phyloP scores from a whole-genome alignment of 1,140 invertebrate genomes.

The Calliphora vicina region DNA sequence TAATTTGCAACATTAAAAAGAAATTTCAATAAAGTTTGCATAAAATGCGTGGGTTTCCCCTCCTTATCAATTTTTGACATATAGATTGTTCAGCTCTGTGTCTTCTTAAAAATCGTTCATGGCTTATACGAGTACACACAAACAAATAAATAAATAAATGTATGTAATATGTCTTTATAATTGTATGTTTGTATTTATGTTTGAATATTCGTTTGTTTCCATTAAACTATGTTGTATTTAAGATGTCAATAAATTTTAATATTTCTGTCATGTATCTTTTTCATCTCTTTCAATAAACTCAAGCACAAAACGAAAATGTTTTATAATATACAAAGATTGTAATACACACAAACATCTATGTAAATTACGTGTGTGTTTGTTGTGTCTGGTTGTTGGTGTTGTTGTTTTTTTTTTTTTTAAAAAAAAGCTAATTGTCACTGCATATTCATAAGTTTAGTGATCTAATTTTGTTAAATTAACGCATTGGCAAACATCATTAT shows the following conservation, averaged over 20 bases:
- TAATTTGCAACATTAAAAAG: no score
- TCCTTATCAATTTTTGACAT: no score
- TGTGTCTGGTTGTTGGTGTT: background rate
- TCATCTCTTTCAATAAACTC: slow-evolving; percentile 2
- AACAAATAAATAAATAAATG: no score
- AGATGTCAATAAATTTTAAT: slow-evolving; percentile 14
- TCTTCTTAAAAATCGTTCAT: no score
- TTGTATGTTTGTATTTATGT: no score
- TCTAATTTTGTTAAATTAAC: slow-evolving; percentile 14
- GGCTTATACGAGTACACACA: no score
- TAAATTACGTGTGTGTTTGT: background rate
- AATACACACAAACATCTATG: background rate
- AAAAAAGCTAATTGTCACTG: slow-evolving; percentile 2
- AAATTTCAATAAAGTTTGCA: no score
- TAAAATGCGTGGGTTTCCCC: no score
- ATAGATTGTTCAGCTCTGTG: no score
- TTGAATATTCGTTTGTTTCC: background rate
- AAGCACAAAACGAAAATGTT: background rate
- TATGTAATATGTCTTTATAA: no score
- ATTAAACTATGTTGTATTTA: slow-evolving; percentile 7
- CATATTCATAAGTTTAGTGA: slow-evolving; percentile 16
- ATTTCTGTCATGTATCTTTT: slow-evolving; percentile 16
- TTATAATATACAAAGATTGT: background rate
- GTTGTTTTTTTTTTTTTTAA: background rate
- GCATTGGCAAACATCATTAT: background rate